Evolutionary conservation across 1,140 invertebrate genomes (phyloP), one percentile per base, ranked within the genome.

Genomic region (Pseudomyrmex cubaensis): DNA sequence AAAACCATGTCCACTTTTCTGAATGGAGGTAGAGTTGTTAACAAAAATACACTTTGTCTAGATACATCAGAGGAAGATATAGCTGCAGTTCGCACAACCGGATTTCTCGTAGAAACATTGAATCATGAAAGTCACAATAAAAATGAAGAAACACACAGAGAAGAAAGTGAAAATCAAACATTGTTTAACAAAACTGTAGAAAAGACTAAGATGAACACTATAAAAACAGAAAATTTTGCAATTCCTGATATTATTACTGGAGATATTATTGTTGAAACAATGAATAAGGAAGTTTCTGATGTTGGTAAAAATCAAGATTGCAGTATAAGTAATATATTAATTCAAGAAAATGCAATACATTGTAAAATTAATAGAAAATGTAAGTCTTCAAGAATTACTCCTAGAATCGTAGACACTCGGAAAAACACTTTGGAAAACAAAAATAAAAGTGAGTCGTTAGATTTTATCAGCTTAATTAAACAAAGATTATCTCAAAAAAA

Each of bases 381-480:
- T 59, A 50, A 12, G 12, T 50, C 52, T 70, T 35, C 35, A 13
- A 70, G 9, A 72, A 50, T 72, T 48, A 15, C 17, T 61, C 12
- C 7, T 8, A 50, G 8, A 50, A 72, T 35, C 59, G 0, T 17
- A 57, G 25, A 12, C n/a, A 56, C 15, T 15, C 25, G 9, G 25
- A 70, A 25, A 25, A 25, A 46, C 50, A 70, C 50, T 44, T 50
- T 59, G 3, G 72, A 8, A 59, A 80, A 48, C 1, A 35, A 10
- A 1, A 44, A 72, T 64, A 57, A 8, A 72, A 61, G 12, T 8
- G 67, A 77, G 13, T 69, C 87, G 5, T 77, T 83, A 50, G 89
- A 94, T 76, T 94, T 91, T 86, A 69, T 94, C 22, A 87, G 52
- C 84, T 86, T 94, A 56, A 94, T 94, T 62, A 94, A 94, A 75